Percentiles rank a stretch among this genome's conserved stretches.
phyloP scores from a whole-genome alignment of 2,888 invertebrate genomes.

The Ptilodon capucinus region DNA sequence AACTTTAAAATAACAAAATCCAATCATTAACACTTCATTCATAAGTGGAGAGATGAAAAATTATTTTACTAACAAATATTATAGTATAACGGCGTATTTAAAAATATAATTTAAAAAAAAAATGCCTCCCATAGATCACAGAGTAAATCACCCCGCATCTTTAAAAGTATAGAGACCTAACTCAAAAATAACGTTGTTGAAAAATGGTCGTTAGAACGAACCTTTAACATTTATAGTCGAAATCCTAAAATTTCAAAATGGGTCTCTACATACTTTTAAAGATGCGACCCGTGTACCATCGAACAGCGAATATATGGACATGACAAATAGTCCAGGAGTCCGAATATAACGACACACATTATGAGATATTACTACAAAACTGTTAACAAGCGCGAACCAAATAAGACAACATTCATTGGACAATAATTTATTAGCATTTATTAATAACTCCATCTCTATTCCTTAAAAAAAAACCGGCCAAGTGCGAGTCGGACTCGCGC shows the following conservation, averaged over 20 bases:
- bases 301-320: background rate
- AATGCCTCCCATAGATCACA: background rate
- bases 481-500: no score
- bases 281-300: no score
- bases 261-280: no score
- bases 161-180: no score
- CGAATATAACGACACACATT: slow-evolving; percentile 44
- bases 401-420: slow-evolving; percentile 30
- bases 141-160: background rate
- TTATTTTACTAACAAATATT: background rate
- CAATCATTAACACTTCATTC: background rate
- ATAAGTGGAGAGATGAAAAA: background rate
- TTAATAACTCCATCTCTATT: no score
- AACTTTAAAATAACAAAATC: background rate
- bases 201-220: no score
- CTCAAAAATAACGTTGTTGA: no score
- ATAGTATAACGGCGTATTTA: background rate
- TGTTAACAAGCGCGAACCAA: slow-evolving; percentile 47
- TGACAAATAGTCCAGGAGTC: slow-evolving; percentile 52
- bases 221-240: no score
- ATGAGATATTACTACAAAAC: slow-evolving; percentile 51
- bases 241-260: no score
- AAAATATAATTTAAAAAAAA: no score
- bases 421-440: slow-evolving; percentile 6
- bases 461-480: no score